Percentiles rank a stretch among this genome's conserved stretches.
Conservation (phyloP, 2,888 invertebrate species). For the Macrophya alboannulata region DNA sequence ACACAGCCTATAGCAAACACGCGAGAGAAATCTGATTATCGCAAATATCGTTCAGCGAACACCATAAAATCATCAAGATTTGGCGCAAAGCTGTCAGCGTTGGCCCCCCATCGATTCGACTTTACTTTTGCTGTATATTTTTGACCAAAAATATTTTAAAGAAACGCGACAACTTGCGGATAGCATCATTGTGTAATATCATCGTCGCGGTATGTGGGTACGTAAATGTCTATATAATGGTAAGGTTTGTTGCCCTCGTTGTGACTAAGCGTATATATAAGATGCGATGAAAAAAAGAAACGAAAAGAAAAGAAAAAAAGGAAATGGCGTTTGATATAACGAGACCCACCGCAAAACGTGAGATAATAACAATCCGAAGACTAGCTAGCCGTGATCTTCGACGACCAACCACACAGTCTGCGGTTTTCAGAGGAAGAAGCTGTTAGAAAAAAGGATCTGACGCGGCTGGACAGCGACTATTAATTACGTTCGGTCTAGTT, state of each 20-base stretch:
- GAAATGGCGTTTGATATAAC: constrained; percentile 33
- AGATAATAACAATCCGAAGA: constrained; percentile 50
- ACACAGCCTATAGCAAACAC: no score
- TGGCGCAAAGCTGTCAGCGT: no score
- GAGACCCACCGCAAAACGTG: constrained; percentile 49
- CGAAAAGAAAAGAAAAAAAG: constrained; percentile 7
- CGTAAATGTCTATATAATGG: background rate
- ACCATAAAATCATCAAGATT: background rate
- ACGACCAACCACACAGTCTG: constrained; percentile 22
- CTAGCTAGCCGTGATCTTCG: background rate
- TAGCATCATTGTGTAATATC: background rate
- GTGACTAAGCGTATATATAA: constrained; percentile 14
- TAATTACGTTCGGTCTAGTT: constrained; percentile 53
- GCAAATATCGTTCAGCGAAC: background rate
- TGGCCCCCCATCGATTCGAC: no score
- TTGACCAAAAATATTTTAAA: no score
- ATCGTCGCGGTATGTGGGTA: background rate
- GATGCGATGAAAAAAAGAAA: no score
- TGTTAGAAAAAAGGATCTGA: constrained; percentile 49
- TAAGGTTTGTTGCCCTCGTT: constrained; percentile 3
- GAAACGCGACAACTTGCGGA: background rate
- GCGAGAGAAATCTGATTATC: background rate
- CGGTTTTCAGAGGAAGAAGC: constrained; percentile 54
- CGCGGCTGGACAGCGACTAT: constrained; percentile 51
- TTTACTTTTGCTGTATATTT: no score